These are phyloP conservation scores for Stenotaenia linearis DNA, from an alignment of 2,888 invertebrate genomes.

Conservation along the genomic window DNA sequence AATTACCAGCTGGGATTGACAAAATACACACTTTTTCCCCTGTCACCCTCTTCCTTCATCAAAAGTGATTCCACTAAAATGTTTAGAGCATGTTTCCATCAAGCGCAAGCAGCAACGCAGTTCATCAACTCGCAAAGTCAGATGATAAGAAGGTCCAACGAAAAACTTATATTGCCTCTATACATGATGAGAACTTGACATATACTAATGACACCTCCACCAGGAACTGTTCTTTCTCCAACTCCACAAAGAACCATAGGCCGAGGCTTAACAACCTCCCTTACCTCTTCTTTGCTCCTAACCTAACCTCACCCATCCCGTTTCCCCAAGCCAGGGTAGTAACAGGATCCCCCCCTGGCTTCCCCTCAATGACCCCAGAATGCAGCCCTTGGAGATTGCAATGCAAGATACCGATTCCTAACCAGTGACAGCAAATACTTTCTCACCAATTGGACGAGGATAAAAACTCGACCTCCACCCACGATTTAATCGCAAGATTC, in stretches of 20 bases:
- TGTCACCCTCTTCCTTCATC: background rate
- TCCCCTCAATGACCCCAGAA: conserved; percentile 7
- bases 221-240: background rate
- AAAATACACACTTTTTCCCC: background rate
- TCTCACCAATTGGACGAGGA: conserved; percentile 32
- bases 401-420: conserved; percentile 29
- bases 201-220: background rate
- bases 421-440: conserved; percentile 35
- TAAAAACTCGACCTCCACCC: background rate
- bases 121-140: background rate
- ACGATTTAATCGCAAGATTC: background rate
- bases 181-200: background rate
- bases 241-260: background rate
- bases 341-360: conserved; percentile 26
- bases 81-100: background rate
- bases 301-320: conserved; percentile 20
- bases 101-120: background rate
- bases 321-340: background rate
- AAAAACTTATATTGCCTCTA: background rate
- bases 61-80: background rate
- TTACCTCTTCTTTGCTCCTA: background rate
- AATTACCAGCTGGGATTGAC: background rate
- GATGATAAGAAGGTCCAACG: background rate
- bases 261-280: background rate
- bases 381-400: conserved; percentile 28